Conservation (phyloP, 2,888 invertebrate species). For the Lasioglossum marginatum region DNA sequence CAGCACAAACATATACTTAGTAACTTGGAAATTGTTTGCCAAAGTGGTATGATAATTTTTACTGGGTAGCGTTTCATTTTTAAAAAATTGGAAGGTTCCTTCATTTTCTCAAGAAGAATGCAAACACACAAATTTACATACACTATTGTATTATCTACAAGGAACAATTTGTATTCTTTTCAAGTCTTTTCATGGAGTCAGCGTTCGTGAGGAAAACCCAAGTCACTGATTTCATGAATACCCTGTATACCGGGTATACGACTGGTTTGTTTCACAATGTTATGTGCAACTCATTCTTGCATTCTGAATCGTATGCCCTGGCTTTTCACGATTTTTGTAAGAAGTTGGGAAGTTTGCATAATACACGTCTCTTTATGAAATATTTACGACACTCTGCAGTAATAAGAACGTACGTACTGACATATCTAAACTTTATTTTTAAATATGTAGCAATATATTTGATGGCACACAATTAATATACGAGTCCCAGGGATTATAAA, state of each 20-base stretch:
- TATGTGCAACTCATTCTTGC: conserved; percentile 4
- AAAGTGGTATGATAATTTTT: too few relatives aligned
- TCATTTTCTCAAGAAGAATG: neutral
- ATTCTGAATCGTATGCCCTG: neutral
- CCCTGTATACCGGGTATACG: neutral
- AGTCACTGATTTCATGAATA: neutral
- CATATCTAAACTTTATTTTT: neutral
- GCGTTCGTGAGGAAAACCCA: neutral
- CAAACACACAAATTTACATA: neutral
- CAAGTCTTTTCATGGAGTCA: neutral
- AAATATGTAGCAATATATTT: neutral
- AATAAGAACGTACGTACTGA: neutral
- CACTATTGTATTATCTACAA: neutral
- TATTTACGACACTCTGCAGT: neutral
- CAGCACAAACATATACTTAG: too few relatives aligned
- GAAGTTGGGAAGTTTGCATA: neutral
- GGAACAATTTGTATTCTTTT: neutral
- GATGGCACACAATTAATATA: neutral
- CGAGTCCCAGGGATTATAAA: neutral
- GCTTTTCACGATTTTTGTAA: neutral
- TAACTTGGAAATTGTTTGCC: too few relatives aligned
- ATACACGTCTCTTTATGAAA: neutral
- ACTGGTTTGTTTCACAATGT: conserved; percentile 32
- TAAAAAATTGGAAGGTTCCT: neutral
- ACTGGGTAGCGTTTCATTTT: neutral